Conservation (phyloP, 2,888 invertebrate genomes). For the Sinhomidia bicolor region DNA sequence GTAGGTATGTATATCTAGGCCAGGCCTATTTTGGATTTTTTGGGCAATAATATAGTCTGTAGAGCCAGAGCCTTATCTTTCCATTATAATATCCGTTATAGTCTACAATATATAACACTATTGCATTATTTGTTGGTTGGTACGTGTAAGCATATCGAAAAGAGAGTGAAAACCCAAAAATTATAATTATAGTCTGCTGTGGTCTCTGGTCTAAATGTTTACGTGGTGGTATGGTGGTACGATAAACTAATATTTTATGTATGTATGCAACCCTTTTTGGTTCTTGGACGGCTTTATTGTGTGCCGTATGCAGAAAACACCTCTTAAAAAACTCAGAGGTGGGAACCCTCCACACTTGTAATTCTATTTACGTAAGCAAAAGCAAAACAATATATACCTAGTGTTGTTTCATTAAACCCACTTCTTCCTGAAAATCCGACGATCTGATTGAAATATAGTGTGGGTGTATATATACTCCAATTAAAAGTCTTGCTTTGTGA, state of each 20-base stretch:
- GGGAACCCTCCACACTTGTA: not conserved
- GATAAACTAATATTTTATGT: not conserved
- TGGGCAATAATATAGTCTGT: not conserved
- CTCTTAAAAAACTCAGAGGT: not conserved
- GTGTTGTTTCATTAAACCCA: no score
- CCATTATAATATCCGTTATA: no score
- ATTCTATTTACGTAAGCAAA: no score
- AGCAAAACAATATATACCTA: no score
- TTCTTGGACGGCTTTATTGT: not conserved
- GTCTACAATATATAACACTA: no score
- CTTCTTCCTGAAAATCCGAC: no score
- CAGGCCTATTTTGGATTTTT: constrained; percentile 39
- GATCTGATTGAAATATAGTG: not conserved
- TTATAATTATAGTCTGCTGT: constrained; percentile 37
- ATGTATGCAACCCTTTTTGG: not conserved
- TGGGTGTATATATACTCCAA: not conserved
- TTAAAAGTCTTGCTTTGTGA: not conserved
- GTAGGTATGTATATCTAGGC: constrained; percentile 53
- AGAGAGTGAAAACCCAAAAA: constrained; percentile 46
- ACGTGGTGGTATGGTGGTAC: not conserved
- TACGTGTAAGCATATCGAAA: not conserved
- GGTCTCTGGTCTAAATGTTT: constrained; percentile 21
- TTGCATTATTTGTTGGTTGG: no score
- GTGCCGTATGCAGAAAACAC: not conserved
- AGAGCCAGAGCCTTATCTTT: not conserved